These are phyloP conservation scores for Monopis laevigella DNA, from an alignment of 2,888 invertebrate genomes.

Conservation along the genomic window DNA sequence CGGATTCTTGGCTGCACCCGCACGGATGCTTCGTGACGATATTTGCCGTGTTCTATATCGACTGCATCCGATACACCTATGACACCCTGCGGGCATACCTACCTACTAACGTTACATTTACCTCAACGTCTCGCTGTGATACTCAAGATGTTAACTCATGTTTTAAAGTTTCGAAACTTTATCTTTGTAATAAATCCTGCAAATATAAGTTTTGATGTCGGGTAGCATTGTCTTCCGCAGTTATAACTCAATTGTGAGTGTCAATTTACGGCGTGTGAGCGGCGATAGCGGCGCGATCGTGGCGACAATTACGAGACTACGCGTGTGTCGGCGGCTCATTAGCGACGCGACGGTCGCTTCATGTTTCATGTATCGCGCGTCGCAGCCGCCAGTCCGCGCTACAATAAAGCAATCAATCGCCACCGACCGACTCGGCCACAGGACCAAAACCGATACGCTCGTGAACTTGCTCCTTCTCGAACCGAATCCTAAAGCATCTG, in stretches of 20 bases:
- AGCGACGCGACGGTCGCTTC: constrained; percentile 43
- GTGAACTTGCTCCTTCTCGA: background rate
- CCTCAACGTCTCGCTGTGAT: too few relatives aligned
- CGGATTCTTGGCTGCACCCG: constrained; percentile 38
- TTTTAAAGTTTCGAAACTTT: too few relatives aligned
- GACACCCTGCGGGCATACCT: too few relatives aligned
- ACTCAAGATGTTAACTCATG: too few relatives aligned
- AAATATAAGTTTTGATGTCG: too few relatives aligned
- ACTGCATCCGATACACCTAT: background rate
- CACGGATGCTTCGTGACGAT: constrained; percentile 13
- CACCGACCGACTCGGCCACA: background rate
- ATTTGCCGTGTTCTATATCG: constrained; percentile 1
- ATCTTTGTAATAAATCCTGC: too few relatives aligned
- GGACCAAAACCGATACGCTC: background rate
- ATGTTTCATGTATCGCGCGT: constrained; percentile 62
- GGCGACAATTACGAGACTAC: constrained; percentile 50
- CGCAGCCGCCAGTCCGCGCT: constrained; percentile 35
- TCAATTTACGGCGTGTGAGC: constrained; percentile 23
- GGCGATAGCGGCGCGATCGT: constrained; percentile 21
- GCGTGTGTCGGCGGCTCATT: constrained; percentile 41
- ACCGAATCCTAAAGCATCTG: background rate
- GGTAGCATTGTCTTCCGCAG: background rate
- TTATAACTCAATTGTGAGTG: constrained; percentile 4
- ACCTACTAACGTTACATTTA: too few relatives aligned
- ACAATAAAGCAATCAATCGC: constrained; percentile 64